phyloP scores from a whole-genome alignment of 2,888 invertebrate species.

The Smittia sp. region DNA sequence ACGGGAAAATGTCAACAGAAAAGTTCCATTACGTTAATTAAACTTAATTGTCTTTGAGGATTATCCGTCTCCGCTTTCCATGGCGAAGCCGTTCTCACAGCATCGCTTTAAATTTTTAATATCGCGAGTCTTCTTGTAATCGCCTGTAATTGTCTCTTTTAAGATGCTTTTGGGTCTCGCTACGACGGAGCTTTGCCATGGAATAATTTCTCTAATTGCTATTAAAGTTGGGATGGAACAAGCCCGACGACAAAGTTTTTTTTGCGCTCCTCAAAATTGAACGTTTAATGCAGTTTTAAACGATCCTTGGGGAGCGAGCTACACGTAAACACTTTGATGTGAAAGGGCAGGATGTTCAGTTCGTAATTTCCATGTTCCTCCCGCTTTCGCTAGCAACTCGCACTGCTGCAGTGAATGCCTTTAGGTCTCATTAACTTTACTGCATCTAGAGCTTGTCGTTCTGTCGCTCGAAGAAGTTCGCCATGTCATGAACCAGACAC shows the following conservation, averaged over 20 bases:
- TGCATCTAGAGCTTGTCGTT: neutral
- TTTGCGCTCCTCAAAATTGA: too few relatives aligned
- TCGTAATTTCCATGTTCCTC: neutral
- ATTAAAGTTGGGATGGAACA: neutral
- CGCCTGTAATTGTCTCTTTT: too few relatives aligned
- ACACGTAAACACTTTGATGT: neutral
- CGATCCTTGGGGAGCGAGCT: too few relatives aligned
- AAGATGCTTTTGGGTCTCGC: too few relatives aligned
- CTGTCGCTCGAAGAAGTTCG: too few relatives aligned
- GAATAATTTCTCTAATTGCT: neutral
- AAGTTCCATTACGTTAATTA: slow-evolving; percentile 30
- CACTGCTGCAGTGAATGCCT: neutral
- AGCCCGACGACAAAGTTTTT: neutral
- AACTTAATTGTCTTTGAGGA: slow-evolving; percentile 25
- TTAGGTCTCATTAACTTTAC: neutral
- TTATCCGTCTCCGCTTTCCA: slow-evolving; percentile 11
- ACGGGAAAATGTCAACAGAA: slow-evolving; percentile 15
- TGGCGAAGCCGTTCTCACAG: neutral
- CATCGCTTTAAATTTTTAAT: neutral
- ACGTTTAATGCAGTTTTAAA: too few relatives aligned
- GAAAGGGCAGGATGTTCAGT: neutral
- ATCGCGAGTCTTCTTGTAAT: too few relatives aligned
- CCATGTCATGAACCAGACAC: neutral
- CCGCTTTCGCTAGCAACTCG: neutral
- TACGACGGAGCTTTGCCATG: neutral